Evolutionary conservation across 2,113 vertebrate genomes (phyloP), one percentile per base, ranked within the genome.

Genomic region (Balaenoptera acutorostrata): DNA sequence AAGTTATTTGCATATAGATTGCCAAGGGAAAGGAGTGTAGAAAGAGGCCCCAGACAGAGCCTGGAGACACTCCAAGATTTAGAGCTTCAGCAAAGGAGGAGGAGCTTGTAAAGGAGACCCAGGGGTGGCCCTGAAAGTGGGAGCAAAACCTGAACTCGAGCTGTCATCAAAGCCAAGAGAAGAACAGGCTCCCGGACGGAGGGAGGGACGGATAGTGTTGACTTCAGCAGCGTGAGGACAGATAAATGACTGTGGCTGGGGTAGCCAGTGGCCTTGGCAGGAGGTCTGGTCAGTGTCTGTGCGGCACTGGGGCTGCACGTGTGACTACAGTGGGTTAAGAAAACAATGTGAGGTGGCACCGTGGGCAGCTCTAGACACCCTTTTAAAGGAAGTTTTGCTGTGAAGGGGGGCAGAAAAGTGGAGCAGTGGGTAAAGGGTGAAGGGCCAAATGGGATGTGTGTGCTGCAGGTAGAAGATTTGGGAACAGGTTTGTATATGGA

Each of bases 1-100:
- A 85, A 55, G 78, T 93, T 46, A 90, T 91, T 96, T 95, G 64
- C 80, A 77, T 90, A 85, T 75, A 90, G 83, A 93, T 93, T 94
- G 93, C 52, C 61, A 85, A 92, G 41, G 80, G 41, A 88, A 80
- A 95, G 39, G 52, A 55, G 69, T 23, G 6, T 74, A 92, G 92
- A 92, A 84, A 92, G 72, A 61, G 91, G 25, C 33, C 64, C 2
- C 15, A 66, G 41, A 44, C 17, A 68, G 57, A 89, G 6, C 39
- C 36, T 72, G 0, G 18, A 52, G 78, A n/a, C 46, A 17, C 46
- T 85, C 33, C 25, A 55, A 44, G 36, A 85, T 81, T 92, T 57
- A 82, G 29, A 87, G 36, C 78, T 96, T 89, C 61, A 52, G 29
- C 61, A 91, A 77, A 91, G 66, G 64, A 63, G 33, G 52, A 85